Conservation (phyloP, 1,140 invertebrate species). For the Zaprionus tsacasi region DNA sequence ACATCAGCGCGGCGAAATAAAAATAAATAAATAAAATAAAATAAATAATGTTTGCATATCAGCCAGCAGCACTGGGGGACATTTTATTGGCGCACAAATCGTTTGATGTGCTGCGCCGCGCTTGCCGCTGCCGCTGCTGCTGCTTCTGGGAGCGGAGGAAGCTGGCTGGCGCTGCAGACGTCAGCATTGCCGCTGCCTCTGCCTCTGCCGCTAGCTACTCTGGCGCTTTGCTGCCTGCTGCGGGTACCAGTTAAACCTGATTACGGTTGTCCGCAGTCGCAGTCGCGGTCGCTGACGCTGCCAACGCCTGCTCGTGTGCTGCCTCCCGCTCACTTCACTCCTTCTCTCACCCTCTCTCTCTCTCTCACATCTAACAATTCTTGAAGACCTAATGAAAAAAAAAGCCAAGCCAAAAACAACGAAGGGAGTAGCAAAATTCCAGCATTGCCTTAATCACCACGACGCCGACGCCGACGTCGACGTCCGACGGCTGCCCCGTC, state of each 20-base stretch:
- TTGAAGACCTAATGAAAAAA: conserved; percentile 54
- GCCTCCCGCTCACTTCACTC: not conserved
- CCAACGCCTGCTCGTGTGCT: not conserved
- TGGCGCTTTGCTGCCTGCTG: conserved; percentile 17
- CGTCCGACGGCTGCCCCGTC: too few species aligned
- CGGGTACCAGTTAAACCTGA: conserved; percentile 76
- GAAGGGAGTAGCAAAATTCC: conserved; percentile 60
- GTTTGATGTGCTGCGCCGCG: conserved; percentile 69
- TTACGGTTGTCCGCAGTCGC: conserved; percentile 55
- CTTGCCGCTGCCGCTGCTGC: conserved; percentile 46
- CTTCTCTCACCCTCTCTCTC: not conserved
- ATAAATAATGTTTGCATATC: conserved; percentile 83
- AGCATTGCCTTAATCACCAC: conserved; percentile 60
- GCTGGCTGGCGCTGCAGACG: conserved; percentile 43
- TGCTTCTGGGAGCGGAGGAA: conserved; percentile 48
- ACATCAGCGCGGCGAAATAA: conserved; percentile 73
- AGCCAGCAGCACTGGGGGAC: conserved; percentile 70
- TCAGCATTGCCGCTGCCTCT: conserved; percentile 25
- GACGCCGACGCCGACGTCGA: conserved; percentile 8
- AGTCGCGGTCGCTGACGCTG: conserved; percentile 20
- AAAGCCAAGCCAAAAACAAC: conserved; percentile 54
- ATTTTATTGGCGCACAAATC: conserved; percentile 79
- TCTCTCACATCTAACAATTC: conserved; percentile 65
- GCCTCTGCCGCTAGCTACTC: conserved; percentile 16
- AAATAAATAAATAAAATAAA: conserved; percentile 68